Conservation (phyloP, 2,888 invertebrate species). For the Apomyelois bistriatella region DNA sequence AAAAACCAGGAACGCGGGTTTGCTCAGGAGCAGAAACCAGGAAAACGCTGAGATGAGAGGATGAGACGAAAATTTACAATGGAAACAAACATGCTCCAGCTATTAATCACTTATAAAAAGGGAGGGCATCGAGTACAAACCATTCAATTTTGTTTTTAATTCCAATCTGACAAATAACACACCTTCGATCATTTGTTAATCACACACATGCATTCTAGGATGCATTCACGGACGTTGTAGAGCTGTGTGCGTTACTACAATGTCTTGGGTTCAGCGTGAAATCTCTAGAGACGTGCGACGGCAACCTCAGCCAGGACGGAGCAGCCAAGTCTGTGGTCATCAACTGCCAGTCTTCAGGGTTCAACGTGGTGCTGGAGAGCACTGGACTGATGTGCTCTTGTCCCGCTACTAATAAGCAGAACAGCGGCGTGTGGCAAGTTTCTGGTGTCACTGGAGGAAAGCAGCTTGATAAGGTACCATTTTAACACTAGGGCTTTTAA, state of each 20-base stretch:
- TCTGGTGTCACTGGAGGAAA: slow-evolving; percentile 64
- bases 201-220: slow-evolving; percentile 36
- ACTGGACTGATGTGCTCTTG: slow-evolving; percentile 54
- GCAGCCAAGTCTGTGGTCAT: slow-evolving; percentile 53
- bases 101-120: no score
- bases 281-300: slow-evolving; percentile 50
- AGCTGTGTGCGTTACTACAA: slow-evolving; percentile 62
- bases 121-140: no score
- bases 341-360: slow-evolving; percentile 66
- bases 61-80: no score
- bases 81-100: no score
- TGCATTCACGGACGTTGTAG: slow-evolving; percentile 60
- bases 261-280: slow-evolving; percentile 66
- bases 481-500: background rate
- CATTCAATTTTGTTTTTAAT: no score
- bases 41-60: no score
- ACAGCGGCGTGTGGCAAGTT: slow-evolving; percentile 69
- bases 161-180: no score
- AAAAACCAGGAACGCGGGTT: no score
- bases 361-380: slow-evolving; percentile 64
- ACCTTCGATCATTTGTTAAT: no score
- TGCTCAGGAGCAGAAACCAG: no score
- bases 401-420: slow-evolving; percentile 48
- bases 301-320: slow-evolving; percentile 49
- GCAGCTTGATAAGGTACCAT: slow-evolving; percentile 57